Conservation (phyloP, 2,888 invertebrate genomes). For the Caenorhabditis angaria region DNA sequence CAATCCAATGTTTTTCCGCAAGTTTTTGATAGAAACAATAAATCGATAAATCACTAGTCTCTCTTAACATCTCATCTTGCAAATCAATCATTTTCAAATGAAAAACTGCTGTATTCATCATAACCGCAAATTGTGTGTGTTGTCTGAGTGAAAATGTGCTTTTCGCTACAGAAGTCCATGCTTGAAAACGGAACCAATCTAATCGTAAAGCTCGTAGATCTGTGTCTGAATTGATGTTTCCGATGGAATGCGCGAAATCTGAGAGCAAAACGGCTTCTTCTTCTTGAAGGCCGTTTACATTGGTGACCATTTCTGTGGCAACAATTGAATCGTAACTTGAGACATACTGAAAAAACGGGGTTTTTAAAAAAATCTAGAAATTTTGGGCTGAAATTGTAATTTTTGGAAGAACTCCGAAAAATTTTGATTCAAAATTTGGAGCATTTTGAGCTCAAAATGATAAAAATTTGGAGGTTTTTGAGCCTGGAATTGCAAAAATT, state of each 20-base stretch:
- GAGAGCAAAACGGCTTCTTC: slow-evolving; percentile 65
- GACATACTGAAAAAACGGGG: slow-evolving; percentile 81
- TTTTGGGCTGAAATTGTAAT: too few relatives aligned
- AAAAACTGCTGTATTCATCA: slow-evolving; percentile 91
- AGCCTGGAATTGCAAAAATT: too few relatives aligned
- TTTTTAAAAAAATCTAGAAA: too few relatives aligned
- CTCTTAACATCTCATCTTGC: slow-evolving; percentile 92
- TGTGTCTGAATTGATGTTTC: slow-evolving; percentile 65
- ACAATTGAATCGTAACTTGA: slow-evolving; percentile 94
- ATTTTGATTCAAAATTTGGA: too few relatives aligned
- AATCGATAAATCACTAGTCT: slow-evolving; percentile 94
- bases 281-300: slow-evolving; percentile 43
- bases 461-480: too few relatives aligned
- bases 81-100: slow-evolving; percentile 98
- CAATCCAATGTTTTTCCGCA: slow-evolving; percentile 84
- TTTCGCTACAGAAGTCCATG: slow-evolving; percentile 87
- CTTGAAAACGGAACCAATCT: slow-evolving; percentile 89
- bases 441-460: too few relatives aligned
- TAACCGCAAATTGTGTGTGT: slow-evolving; percentile 85
- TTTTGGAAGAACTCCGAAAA: too few relatives aligned
- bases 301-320: slow-evolving; percentile 79
- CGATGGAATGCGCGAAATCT: slow-evolving; percentile 51
- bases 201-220: slow-evolving; percentile 92
- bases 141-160: slow-evolving; percentile 81
- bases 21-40: slow-evolving; percentile 79